Conservation (phyloP, 2,888 invertebrate genomes). For the Nomada fucata region DNA sequence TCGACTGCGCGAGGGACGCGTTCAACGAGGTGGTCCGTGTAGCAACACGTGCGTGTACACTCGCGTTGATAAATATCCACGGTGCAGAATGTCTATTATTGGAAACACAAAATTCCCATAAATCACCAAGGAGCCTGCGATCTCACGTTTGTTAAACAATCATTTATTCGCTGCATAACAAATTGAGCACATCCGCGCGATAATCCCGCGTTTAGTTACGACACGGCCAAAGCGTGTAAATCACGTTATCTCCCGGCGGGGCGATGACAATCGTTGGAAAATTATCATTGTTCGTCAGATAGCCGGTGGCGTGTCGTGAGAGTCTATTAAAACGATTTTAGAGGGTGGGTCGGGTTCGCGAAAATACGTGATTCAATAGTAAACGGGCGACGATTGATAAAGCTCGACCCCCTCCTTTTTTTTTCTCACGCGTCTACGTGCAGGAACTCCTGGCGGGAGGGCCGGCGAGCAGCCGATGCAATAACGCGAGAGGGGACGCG, state of each 20-base stretch:
- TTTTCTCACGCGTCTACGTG: slow-evolving; percentile 3
- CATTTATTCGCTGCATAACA: neutral
- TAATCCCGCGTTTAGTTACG: slow-evolving; percentile 23
- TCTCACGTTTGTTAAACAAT: neutral
- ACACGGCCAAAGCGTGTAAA: neutral
- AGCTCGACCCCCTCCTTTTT: neutral
- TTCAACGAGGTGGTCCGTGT: too few species aligned
- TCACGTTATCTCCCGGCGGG: slow-evolving; percentile 16
- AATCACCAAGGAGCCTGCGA: neutral
- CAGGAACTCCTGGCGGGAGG: slow-evolving; percentile 22
- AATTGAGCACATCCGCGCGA: slow-evolving; percentile 19
- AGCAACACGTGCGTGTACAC: too few species aligned
- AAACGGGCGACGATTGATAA: slow-evolving; percentile 27
- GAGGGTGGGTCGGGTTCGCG: neutral
- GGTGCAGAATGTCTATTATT: neutral
- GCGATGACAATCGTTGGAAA: slow-evolving; percentile 3
- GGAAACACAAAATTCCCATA: neutral
- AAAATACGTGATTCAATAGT: neutral
- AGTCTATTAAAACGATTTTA: neutral
- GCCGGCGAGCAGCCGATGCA: slow-evolving; percentile 42
- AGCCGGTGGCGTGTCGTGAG: neutral
- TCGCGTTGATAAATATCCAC: too few species aligned
- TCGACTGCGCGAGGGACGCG: too few species aligned
- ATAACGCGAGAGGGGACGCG: slow-evolving; percentile 59
- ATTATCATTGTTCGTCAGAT: slow-evolving; percentile 9